phyloP scores from a whole-genome alignment of 2,113 vertebrate genomes.

The Monarcha castaneiventris region DNA sequence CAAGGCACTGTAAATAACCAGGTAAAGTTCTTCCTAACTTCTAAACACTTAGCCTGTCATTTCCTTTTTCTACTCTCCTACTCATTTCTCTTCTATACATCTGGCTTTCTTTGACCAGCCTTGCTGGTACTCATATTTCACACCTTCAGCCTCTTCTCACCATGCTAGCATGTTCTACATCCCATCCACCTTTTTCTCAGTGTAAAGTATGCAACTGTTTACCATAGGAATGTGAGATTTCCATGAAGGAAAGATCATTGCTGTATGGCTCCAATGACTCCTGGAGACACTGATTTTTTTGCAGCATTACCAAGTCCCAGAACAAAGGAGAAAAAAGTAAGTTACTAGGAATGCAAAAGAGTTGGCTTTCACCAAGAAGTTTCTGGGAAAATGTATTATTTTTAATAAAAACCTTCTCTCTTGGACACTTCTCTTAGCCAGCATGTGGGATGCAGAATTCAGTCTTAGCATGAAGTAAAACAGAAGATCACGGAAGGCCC shows the following conservation, averaged over 20 bases:
- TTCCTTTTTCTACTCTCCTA: not conserved
- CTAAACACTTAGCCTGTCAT: not conserved
- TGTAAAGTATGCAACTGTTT: not conserved
- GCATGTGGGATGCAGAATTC: not conserved
- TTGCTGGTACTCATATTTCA: not conserved
- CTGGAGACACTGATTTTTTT: not conserved
- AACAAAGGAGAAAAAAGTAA: not conserved
- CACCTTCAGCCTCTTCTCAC: not conserved
- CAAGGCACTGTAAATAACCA: not conserved
- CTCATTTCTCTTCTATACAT: not conserved
- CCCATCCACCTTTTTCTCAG: not conserved
- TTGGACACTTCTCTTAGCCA: not conserved
- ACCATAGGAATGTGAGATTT: not conserved
- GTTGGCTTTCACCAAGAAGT: not conserved
- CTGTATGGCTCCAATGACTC: not conserved
- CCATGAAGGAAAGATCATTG: not conserved
- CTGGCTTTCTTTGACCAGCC: not conserved
- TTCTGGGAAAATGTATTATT: slow-evolving; percentile 1
- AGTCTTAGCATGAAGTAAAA: not conserved
- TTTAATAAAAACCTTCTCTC: slow-evolving; percentile 7
- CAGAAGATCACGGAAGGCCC: not conserved
- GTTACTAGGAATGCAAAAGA: not conserved
- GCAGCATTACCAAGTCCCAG: not conserved
- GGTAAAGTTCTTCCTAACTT: not conserved
- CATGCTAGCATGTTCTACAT: not conserved